phyloP scores from a whole-genome alignment of 1,140 invertebrate species.

The Apis cerana region DNA sequence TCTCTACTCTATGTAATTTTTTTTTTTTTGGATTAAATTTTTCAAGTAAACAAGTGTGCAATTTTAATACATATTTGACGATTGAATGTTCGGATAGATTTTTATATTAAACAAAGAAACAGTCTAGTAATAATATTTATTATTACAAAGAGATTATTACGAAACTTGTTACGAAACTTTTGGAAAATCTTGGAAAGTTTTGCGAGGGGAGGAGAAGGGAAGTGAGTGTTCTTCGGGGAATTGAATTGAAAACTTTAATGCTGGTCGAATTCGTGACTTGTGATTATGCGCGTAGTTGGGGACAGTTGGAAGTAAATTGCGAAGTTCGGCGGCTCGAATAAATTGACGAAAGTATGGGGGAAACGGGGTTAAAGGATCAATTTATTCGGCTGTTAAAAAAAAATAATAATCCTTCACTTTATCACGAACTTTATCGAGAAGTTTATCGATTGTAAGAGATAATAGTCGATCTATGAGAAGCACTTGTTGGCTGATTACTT shows the following conservation, averaged over 20 bases:
- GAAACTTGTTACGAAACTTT: neutral
- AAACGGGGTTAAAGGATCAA: neutral
- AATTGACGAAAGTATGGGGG: neutral
- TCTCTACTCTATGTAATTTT: too few species aligned
- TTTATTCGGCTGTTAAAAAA: too few species aligned
- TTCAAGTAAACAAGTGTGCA: too few species aligned
- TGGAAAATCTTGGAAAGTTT: slow-evolving; percentile 6
- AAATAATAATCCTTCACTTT: too few species aligned
- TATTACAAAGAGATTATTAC: too few species aligned
- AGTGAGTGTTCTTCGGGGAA: neutral
- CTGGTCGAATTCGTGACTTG: slow-evolving; percentile 17
- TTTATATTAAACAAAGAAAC: too few species aligned
- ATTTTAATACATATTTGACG: too few species aligned
- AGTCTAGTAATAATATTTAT: too few species aligned
- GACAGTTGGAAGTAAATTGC: neutral
- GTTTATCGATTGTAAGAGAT: neutral
- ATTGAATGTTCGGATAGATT: too few species aligned
- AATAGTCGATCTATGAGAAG: neutral
- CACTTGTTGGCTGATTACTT: neutral
- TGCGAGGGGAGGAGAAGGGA: neutral
- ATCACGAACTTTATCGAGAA: too few species aligned
- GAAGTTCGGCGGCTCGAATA: neutral
- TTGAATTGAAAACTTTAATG: slow-evolving; percentile 1
- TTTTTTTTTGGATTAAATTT: too few species aligned
- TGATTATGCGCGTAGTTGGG: neutral